These are phyloP conservation scores for Mamestra brassicae DNA, from an alignment of 2,888 invertebrate species.

Conservation along the genomic window DNA sequence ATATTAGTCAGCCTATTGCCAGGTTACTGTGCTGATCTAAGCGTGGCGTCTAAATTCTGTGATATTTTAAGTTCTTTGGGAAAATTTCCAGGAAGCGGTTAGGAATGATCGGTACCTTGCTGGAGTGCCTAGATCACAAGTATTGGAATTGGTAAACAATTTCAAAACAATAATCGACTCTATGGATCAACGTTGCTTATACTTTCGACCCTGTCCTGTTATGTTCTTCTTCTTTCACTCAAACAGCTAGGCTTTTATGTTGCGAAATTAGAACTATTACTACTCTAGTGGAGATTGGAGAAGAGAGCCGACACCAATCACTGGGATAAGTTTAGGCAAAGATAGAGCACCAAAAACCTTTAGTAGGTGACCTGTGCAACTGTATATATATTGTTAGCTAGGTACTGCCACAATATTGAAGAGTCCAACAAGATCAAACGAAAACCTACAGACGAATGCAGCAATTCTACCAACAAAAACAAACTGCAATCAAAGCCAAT, in stretches of 20 bases:
- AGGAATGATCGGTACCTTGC: neutral
- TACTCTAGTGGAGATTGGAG: too few species aligned
- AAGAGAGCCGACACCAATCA: neutral
- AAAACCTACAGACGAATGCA: neutral
- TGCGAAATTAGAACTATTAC: too few species aligned
- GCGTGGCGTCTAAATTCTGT: constrained; percentile 46
- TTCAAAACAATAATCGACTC: neutral
- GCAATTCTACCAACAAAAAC: neutral
- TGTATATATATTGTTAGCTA: neutral
- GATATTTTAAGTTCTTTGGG: constrained; percentile 14
- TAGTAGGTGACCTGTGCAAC: neutral
- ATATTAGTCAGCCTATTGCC: constrained; percentile 63
- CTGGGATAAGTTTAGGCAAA: neutral
- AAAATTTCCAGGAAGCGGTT: constrained; percentile 25
- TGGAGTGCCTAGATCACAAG: neutral
- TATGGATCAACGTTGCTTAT: neutral
- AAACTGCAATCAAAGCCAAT: neutral
- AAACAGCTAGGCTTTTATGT: too few species aligned
- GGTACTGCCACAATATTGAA: neutral
- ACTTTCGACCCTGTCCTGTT: neutral
- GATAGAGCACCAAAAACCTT: neutral
- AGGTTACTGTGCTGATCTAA: constrained; percentile 60
- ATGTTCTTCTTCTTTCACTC: neutral
- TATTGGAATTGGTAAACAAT: neutral
- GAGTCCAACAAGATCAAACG: neutral